Base-by-base conservation (phyloP, 64 coral and sea anemone genomes). In the Cladopsammia gracilis region DNA sequence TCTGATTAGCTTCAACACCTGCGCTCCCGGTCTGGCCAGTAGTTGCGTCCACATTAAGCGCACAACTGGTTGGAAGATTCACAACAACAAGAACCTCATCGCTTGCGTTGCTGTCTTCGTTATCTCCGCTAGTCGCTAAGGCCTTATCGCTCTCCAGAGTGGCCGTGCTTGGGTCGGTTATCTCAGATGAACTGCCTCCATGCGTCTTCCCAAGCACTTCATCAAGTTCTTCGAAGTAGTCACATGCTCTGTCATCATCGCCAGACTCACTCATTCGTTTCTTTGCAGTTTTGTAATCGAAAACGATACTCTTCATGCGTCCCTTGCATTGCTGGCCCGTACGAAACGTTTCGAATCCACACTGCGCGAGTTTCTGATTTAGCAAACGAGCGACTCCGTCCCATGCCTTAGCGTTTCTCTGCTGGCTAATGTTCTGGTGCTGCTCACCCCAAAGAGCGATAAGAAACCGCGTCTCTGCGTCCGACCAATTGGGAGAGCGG, bases 371-470 rank as follows among this genome's bases (percentile, higher is more conserved):
- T 45, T 89, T 84, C 78, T 76, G 78, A 74, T 94, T 94, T n/a
- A 94, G 78, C 64, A 89, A 76, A 19, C 80, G 79, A 1, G 92
- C 87, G 47, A 94, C 74, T 50, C 78, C 25, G 75, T 89, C 78
- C 92, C 92, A 94, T 14, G 87, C 92, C 57, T 89, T 89, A 0
- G 92, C 92, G 58, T 94, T 94, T 67, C 92, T 89, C 58, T 80
- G 73, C 50, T 89, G 70, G 47, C 92, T 88, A 34, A 94, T 94
- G 48, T 83, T 94, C 4, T 87, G 77, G 20, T 89, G 89, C 62
- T 94, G 77, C 23, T 94, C 92, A 4, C 46, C 44, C 92, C 92
- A 94, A 34, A 94, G 62, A n/a, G 71, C 70, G 18, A 94, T 75
- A 49, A 94, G 78, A 58, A 89, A 79, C 42, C 92, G 77, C 23